Percentiles rank a stretch among this genome's conserved stretches.
Evolutionary conservation across 1,140 invertebrate genomes (phyloP).

Genomic region (Lordiphosa mommai): DNA sequence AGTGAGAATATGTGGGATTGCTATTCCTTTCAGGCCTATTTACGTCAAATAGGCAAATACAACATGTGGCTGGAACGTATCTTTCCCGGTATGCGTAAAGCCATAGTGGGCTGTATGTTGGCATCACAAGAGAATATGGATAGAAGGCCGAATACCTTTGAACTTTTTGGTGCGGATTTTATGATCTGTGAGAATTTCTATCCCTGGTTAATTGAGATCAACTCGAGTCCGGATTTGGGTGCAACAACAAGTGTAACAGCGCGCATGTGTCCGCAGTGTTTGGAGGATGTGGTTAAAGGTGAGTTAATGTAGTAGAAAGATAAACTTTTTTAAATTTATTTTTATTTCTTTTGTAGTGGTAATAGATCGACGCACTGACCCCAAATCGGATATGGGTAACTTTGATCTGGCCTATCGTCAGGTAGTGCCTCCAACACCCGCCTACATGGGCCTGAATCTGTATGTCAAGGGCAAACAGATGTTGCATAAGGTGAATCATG

Average conservation of each 20-base stretch:
- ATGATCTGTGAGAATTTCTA: constrained; percentile 93
- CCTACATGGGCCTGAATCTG: constrained; percentile 86
- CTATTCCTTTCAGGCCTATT: constrained; percentile 87
- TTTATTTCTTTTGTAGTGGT: constrained; percentile 86
- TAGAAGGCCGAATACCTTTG: constrained; percentile 92
- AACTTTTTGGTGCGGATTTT: constrained; percentile 96
- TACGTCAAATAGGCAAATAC: constrained; percentile 86
- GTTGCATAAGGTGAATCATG: constrained; percentile 51
- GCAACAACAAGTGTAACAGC: constrained; percentile 93
- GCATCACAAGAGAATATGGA: constrained; percentile 93
- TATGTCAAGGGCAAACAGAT: constrained; percentile 77
- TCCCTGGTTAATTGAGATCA: constrained; percentile 97
- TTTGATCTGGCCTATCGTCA: constrained; percentile 92
- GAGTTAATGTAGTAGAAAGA: too few relatives aligned
- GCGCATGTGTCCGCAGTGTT: constrained; percentile 90
- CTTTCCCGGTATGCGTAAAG: constrained; percentile 94
- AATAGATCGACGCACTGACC: constrained; percentile 89
- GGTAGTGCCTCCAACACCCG: constrained; percentile 87
- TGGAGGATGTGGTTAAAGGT: constrained; percentile 97
- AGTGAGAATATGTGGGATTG: constrained; percentile 94
- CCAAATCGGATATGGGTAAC: constrained; percentile 89
- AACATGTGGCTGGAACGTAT: constrained; percentile 90
- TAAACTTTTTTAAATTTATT: too few relatives aligned
- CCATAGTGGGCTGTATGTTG: constrained; percentile 91
- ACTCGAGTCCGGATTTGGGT: constrained; percentile 95